A percentile compares a stretch with the other conserved stretches of the same genome.
Evolutionary conservation across 2,113 vertebrate species (phyloP).

Genomic region (Ifrita kowaldi): DNA sequence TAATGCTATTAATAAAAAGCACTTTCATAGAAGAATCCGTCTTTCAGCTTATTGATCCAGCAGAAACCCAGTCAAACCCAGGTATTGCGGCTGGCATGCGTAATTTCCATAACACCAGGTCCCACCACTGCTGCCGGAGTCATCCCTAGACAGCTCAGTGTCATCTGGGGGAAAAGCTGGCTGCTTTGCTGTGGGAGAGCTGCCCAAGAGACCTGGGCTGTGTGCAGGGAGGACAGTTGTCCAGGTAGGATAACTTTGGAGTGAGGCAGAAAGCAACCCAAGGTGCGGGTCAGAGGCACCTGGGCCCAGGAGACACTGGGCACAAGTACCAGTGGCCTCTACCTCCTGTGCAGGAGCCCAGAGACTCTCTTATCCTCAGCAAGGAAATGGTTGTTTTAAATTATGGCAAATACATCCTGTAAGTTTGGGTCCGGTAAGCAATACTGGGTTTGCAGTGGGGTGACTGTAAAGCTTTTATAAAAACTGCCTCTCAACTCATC

Average conservation of each 20-base stretch:
- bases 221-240: neutral
- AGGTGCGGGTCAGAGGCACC: rapidly evolving
- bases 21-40: neutral
- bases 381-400: neutral
- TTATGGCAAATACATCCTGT: neutral
- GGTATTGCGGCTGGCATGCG: neutral
- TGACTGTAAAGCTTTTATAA: neutral
- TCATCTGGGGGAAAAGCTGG: neutral
- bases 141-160: neutral
- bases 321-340: neutral
- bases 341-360: neutral
- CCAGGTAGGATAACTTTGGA: neutral
- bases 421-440: neutral
- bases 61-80: rapidly evolving
- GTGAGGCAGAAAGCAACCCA: neutral
- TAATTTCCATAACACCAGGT: neutral
- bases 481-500: neutral
- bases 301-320: rapidly evolving
- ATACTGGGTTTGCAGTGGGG: neutral
- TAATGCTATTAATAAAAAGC: neutral
- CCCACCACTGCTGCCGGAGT: rapidly evolving
- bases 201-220: neutral
- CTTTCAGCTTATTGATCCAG: neutral
- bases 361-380: neutral
- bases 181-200: neutral